A percentile compares a stretch with the other conserved stretches of the same genome.
These are phyloP conservation scores for Yponomeuta sedellus DNA, from an alignment of 2,888 invertebrate genomes.

Conservation along the genomic window DNA sequence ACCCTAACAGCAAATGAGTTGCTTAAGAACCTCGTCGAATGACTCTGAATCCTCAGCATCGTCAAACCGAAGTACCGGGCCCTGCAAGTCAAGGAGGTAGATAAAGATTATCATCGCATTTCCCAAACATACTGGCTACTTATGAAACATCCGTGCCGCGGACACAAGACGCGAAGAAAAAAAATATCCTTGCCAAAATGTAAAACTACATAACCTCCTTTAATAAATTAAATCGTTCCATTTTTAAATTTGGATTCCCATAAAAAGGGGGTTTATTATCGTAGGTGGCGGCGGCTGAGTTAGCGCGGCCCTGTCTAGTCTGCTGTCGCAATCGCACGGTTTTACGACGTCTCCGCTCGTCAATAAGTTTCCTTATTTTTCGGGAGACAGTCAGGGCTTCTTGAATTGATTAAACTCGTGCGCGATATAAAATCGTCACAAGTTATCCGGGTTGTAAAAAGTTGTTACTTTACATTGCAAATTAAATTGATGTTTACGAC, in stretches of 20 bases:
- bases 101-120: too few relatives aligned
- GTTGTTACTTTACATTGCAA: neutral
- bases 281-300: neutral
- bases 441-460: slow-evolving; percentile 4
- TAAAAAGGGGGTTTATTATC: slow-evolving; percentile 3
- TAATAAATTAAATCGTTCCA: too few relatives aligned
- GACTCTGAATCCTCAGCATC: too few relatives aligned
- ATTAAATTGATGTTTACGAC: neutral
- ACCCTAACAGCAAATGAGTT: too few relatives aligned
- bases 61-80: too few relatives aligned
- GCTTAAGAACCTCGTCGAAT: too few relatives aligned
- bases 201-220: too few relatives aligned
- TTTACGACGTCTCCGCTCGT: slow-evolving; percentile 49
- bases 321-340: neutral
- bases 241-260: neutral
- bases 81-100: too few relatives aligned
- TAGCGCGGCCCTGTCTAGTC: slow-evolving; percentile 1
- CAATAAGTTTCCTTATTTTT: slow-evolving; percentile 65
- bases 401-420: slow-evolving; percentile 2
- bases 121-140: too few relatives aligned
- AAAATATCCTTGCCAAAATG: too few relatives aligned
- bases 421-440: neutral
- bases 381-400: neutral
- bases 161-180: too few relatives aligned
- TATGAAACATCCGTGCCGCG: too few relatives aligned